Conservation (phyloP, 1,140 invertebrate genomes). For the Thaumatotibia leucotreta region DNA sequence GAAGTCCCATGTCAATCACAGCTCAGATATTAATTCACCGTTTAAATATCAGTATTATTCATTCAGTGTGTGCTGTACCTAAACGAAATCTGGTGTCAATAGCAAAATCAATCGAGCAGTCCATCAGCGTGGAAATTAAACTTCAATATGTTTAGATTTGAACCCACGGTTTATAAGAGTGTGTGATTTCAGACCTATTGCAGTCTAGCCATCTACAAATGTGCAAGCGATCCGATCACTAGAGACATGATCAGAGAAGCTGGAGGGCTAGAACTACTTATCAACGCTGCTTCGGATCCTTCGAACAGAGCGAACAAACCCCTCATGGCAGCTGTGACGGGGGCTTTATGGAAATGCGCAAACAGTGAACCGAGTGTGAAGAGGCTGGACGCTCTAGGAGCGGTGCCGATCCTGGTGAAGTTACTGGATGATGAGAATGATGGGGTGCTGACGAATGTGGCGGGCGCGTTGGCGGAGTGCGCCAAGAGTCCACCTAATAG, state of each 20-base stretch:
- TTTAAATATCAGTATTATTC: too few species aligned
- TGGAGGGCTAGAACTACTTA: slow-evolving; percentile 90
- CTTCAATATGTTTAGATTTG: too few species aligned
- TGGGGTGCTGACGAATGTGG: slow-evolving; percentile 92
- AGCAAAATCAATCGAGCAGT: too few species aligned
- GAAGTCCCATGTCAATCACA: too few species aligned
- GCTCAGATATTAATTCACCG: too few species aligned
- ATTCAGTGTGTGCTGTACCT: too few species aligned
- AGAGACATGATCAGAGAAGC: slow-evolving; percentile 90
- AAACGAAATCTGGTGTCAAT: too few species aligned
- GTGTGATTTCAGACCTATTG: slow-evolving; percentile 81
- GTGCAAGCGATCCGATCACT: slow-evolving; percentile 88
- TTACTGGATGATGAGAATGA: slow-evolving; percentile 91
- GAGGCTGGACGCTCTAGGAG: slow-evolving; percentile 82
- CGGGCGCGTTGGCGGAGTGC: slow-evolving; percentile 92
- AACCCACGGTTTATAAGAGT: too few species aligned
- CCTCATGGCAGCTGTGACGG: slow-evolving; percentile 90
- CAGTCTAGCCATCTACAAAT: slow-evolving; percentile 93
- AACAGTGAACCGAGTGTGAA: slow-evolving; percentile 88
- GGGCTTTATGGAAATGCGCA: slow-evolving; percentile 96
- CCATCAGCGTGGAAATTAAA: too few species aligned
- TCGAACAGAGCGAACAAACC: slow-evolving; percentile 83
- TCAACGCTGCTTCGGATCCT: slow-evolving; percentile 83
- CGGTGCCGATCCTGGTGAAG: slow-evolving; percentile 82
- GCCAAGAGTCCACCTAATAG: slow-evolving; percentile 86